These are phyloP conservation scores for Takifugu rubripes DNA, from an alignment of 2,797 vertebrate species.

Conservation along the genomic window DNA sequence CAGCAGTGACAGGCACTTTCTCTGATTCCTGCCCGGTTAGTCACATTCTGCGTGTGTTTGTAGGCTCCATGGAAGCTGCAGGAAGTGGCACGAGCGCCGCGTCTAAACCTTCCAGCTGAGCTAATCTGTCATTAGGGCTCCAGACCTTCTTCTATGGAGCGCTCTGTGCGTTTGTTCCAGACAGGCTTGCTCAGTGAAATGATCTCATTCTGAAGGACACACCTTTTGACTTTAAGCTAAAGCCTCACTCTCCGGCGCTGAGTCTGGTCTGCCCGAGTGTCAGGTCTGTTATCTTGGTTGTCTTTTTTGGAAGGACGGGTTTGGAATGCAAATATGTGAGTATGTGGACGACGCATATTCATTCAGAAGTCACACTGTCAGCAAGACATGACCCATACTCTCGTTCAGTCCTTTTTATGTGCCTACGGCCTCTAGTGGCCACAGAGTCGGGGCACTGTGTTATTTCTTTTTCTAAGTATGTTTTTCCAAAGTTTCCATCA, in stretches of 20 bases:
- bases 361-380: slow-evolving; percentile 36
- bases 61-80: slow-evolving; percentile 28
- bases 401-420: slow-evolving; percentile 49
- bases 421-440: slow-evolving; percentile 67
- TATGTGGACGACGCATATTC: slow-evolving; percentile 40
- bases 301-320: slow-evolving; percentile 43
- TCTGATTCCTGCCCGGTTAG: slow-evolving; percentile 57
- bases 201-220: slow-evolving; percentile 63
- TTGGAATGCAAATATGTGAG: slow-evolving; percentile 29
- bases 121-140: slow-evolving; percentile 42
- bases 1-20: slow-evolving; percentile 15
- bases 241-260: slow-evolving; percentile 36
- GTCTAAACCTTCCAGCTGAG: slow-evolving; percentile 20
- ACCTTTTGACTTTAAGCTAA: slow-evolving; percentile 58
- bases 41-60: slow-evolving; percentile 43
- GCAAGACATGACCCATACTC: slow-evolving; percentile 38
- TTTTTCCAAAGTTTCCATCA: slow-evolving; percentile 69
- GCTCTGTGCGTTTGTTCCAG: slow-evolving; percentile 53
- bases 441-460: slow-evolving; percentile 51
- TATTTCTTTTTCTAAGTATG: slow-evolving; percentile 62
- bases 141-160: slow-evolving; percentile 55
- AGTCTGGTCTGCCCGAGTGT: slow-evolving; percentile 38
- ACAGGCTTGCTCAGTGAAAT: slow-evolving; percentile 50
- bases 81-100: slow-evolving; percentile 34
- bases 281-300: slow-evolving; percentile 30